Evolutionary conservation across 2,888 invertebrate species (phyloP).

Genomic region (Hypolimnas misippus): DNA sequence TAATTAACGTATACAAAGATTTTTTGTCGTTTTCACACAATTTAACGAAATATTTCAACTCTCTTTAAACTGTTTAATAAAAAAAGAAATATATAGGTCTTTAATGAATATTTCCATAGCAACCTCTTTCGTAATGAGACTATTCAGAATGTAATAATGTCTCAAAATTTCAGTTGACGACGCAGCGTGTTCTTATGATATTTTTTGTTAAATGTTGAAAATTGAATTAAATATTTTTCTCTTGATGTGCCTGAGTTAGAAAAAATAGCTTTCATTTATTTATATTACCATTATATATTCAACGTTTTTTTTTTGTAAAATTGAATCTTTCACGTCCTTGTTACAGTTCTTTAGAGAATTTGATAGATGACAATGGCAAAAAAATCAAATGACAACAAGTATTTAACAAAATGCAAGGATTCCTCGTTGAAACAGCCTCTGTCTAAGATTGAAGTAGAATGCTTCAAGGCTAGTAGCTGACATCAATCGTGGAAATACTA

Average conservation of each 20-base stretch:
- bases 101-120: constrained; percentile 21
- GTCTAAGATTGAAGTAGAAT: constrained; percentile 59
- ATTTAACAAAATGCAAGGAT: constrained; percentile 56
- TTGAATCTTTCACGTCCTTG: constrained; percentile 40
- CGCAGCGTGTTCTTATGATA: constrained; percentile 15
- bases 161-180: constrained; percentile 30
- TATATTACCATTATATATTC: not conserved
- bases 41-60: not conserved
- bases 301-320: too few relatives aligned
- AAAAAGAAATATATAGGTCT: constrained; percentile 10
- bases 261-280: not conserved
- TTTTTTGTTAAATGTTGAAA: constrained; percentile 16
- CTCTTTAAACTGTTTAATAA: not conserved
- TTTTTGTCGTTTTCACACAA: not conserved
- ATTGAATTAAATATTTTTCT: not conserved
- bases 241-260: not conserved
- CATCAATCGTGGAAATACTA: constrained; percentile 56
- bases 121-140: constrained; percentile 29
- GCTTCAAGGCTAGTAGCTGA: constrained; percentile 69
- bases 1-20: too few relatives aligned
- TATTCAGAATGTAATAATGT: constrained; percentile 27
- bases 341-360: constrained; percentile 51
- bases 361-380: too few relatives aligned
- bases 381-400: constrained; percentile 55
- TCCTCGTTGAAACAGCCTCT: constrained; percentile 54